Evolutionary conservation across 2,113 vertebrate genomes (phyloP).

Genomic region (Pteronura brasiliensis): DNA sequence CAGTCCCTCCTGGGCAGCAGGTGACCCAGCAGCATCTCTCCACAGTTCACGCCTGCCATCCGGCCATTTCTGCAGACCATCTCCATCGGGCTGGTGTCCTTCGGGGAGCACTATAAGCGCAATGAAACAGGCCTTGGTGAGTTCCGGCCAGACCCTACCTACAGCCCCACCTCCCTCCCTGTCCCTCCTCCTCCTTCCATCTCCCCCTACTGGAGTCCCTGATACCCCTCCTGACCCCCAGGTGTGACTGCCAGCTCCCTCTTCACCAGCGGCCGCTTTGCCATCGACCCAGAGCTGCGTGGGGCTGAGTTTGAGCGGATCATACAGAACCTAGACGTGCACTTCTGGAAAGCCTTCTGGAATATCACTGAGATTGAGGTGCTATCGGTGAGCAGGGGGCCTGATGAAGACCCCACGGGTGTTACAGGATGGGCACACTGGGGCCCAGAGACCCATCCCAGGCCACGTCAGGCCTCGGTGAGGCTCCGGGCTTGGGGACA

Average conservation of each 20-base stretch:
- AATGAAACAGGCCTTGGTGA: conserved; percentile 90
- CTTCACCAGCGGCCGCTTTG: conserved; percentile 92
- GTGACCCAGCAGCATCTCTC: not conserved
- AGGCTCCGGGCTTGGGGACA: not conserved
- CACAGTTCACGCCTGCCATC: conserved; percentile 91
- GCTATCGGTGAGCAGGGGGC: conserved; percentile 84
- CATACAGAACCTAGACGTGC: conserved; percentile 92
- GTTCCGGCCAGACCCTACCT: conserved; percentile 37
- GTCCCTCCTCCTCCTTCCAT: not conserved
- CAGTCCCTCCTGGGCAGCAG: not conserved
- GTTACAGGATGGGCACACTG: not conserved
- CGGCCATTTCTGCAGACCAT: conserved; percentile 93
- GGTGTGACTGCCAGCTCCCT: conserved; percentile 92
- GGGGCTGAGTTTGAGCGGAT: conserved; percentile 92
- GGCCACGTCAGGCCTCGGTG: not conserved
- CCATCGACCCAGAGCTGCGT: conserved; percentile 92
- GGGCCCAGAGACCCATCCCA: not conserved
- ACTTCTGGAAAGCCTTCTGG: conserved; percentile 95
- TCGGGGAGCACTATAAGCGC: conserved; percentile 92
- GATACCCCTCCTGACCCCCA: conserved; percentile 55
- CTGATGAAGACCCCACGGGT: fast-evolving
- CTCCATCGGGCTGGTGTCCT: conserved; percentile 92
- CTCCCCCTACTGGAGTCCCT: conserved; percentile 44
- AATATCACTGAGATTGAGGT: conserved; percentile 93
- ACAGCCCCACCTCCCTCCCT: not conserved